Evolutionary conservation across 2,888 invertebrate genomes (phyloP), one percentile per base, ranked within the genome.

Genomic region (Pachymerium ferrugineum): DNA sequence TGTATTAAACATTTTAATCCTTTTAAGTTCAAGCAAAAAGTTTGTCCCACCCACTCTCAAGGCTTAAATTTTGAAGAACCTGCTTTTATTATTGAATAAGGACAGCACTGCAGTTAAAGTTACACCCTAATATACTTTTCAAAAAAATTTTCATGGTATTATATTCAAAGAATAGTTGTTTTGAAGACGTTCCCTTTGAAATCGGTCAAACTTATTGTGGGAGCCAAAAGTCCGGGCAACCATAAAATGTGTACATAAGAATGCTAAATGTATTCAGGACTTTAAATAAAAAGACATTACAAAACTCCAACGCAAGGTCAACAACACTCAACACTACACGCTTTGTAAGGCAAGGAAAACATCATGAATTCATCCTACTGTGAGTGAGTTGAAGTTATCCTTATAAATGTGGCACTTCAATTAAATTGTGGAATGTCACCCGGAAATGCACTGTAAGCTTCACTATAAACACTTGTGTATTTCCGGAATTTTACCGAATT

Each of bases 291-390:
- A 54, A 25, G 25, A 54, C 14, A 14, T 54, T 3, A 54, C 22
- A 54, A 28, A n/a, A 25, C 28, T 8, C 25, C 54, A 54, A 54
- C 28, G 25, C 28, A 54, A 54, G 54, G 54, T 54, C 54, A 54
- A 54, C 54, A 54, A 54, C 54, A 54, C 54, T 54, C 54, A 10
- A 25, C 54, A 54, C 54, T 54, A 4, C 54, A 54, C 54, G 54
- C 54, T 54, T 54, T 54, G 54, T 54, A 54, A 54, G 54, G 54
- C 54, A 54, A 54, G 54, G 54, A 54, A 54, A 54, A 54, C 54
- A 54, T 54, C 25, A 54, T 54, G 54, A 25, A 54, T 54, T 54
- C 54, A 54, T 54, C 54, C 54, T 54, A 54, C 54, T 54, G 54
- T 54, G 54, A n/a, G n/a, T n/a, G n/a, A 54, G 54, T 54, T 54